These are phyloP conservation scores for Abramis brama DNA, from an alignment of 2,113 vertebrate species.

Conservation along the genomic window DNA sequence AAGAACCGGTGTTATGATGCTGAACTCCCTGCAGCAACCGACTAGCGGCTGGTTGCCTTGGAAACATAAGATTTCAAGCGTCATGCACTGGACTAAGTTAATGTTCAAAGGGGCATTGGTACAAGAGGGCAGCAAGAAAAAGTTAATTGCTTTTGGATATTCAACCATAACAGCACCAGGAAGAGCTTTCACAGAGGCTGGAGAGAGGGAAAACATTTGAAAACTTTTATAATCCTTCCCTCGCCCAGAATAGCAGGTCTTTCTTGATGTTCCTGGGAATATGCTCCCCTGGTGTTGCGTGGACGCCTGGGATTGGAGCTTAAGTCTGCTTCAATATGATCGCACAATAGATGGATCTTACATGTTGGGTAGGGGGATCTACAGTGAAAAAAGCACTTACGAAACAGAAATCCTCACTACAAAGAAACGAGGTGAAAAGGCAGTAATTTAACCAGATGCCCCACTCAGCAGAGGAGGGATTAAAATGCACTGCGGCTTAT, in stretches of 20 bases:
- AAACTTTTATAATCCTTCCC: constrained; percentile 65
- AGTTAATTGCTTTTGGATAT: constrained; percentile 72
- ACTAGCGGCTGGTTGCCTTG: constrained; percentile 68
- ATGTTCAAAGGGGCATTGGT: constrained; percentile 59
- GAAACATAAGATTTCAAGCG: constrained; percentile 67
- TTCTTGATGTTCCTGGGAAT: constrained; percentile 63
- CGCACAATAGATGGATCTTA: constrained; percentile 74
- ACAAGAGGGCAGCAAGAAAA: constrained; percentile 52
- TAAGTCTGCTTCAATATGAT: constrained; percentile 71
- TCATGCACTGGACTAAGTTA: constrained; percentile 56
- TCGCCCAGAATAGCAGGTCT: constrained; percentile 61
- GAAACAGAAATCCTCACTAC: constrained; percentile 75
- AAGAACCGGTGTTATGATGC: constrained; percentile 50
- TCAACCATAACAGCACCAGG: constrained; percentile 67
- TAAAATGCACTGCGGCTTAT: constrained; percentile 79
- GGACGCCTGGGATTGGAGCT: constrained; percentile 68
- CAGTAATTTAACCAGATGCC: constrained; percentile 79
- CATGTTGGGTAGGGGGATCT: constrained; percentile 71
- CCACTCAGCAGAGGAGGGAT: constrained; percentile 79
- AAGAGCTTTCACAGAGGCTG: constrained; percentile 62
- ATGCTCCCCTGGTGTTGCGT: constrained; percentile 65
- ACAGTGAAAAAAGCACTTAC: constrained; percentile 68
- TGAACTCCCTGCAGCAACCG: constrained; percentile 35
- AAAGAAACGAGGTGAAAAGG: constrained; percentile 76
- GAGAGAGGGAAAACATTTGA: constrained; percentile 53